Evolutionary conservation across 2,888 invertebrate species (phyloP), one percentile per base, ranked within the genome.

Genomic region (Reticulitermes lucifugus): DNA sequence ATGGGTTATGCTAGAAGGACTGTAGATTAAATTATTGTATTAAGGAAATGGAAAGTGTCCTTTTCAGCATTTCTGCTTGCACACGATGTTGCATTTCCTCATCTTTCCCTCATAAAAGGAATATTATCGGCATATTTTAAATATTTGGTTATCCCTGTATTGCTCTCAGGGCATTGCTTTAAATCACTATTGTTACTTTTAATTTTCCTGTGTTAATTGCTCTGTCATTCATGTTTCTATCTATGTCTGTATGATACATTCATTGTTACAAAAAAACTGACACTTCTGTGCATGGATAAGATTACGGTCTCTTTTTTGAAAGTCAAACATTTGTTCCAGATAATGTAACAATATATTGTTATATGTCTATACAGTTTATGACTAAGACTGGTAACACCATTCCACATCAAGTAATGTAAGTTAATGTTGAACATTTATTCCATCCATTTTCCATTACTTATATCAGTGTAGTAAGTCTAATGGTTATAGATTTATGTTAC

Each of bases 401-500:
- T 77, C n/a, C 46, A 77, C 77, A 77, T 46, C 21, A 43, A 46
- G 41, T 46, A 46, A 41, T 41, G 46, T 46, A 77, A 46, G 43
- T 77, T 46, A 77, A 77, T 22, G 51, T 41, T 41, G 22, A 77
- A 70, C 65, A 81, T 81, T 65, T 70, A 81, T 81, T 81, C 65
- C 81, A 81, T 82, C 82, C 80, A 60, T 73, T 75, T 82, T 46
- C 77, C 43, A 75, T 84, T 43, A 82, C 82, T 80, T 82, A 82
- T 77, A 65, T 77, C 51, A 46, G 41, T 60, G 70, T 25, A 65
- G 82, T 82, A 73, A 81, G 85, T 59, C 21, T 41, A n/a, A 60
- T 59, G 75, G 77, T 85, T 84, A 41, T 85, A 75, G 43, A 77
- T 83, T 35, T 84, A 25, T 60, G 82, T 81, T 85, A 85, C 82